phyloP scores from a whole-genome alignment of 2,113 vertebrate species.

The Hippopotamus amphibius region DNA sequence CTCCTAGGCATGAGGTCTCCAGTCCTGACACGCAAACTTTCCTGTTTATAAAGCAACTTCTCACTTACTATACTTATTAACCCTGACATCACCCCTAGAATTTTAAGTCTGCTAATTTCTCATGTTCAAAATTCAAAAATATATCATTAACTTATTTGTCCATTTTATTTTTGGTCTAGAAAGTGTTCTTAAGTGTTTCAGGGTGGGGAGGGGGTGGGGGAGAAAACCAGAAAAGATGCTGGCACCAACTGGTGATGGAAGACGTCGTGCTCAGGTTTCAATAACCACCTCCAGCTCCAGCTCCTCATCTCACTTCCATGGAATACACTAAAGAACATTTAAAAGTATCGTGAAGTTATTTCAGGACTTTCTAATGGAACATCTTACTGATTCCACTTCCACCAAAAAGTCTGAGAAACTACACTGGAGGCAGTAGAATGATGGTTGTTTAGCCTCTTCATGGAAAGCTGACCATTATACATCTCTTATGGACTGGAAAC shows the following conservation, averaged over 20 bases:
- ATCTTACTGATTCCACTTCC: constrained; percentile 23
- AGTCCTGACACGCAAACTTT: background rate
- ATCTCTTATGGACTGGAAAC: background rate
- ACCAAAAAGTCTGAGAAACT: background rate
- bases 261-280: background rate
- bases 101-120: background rate
- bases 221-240: background rate
- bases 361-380: constrained; percentile 30
- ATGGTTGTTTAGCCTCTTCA: constrained; percentile 1
- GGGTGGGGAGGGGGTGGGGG: no score
- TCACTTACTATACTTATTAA: background rate
- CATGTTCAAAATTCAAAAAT: constrained; percentile 30
- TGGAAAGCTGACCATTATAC: background rate
- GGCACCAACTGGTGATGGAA: background rate
- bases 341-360: background rate
- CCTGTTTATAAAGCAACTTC: background rate
- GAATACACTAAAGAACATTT: background rate
- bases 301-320: background rate
- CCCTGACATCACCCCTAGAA: background rate
- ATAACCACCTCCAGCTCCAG: background rate
- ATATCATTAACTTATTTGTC: background rate
- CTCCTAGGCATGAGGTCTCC: background rate
- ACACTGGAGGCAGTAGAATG: background rate
- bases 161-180: background rate
- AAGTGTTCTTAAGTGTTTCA: constrained; percentile 6